Evolutionary conservation across 53 echinoderm and acorn worm species (phyloP).

Genomic region (Echinometra lucunter): DNA sequence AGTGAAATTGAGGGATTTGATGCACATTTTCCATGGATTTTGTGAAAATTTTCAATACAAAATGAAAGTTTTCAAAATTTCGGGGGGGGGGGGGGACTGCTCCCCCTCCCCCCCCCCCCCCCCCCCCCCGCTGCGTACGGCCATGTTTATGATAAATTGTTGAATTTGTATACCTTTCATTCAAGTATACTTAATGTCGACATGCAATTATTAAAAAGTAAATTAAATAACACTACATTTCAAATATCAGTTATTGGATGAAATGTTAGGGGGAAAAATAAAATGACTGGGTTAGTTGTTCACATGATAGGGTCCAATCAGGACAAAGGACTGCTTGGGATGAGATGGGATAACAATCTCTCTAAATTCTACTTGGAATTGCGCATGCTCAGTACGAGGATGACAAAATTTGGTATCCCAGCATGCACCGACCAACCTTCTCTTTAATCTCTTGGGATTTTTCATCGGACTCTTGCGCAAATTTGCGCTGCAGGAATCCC

Average conservation of each 20-base stretch:
- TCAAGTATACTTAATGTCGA: background rate
- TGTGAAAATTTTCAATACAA: too few species aligned
- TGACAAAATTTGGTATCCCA: conserved; percentile 9
- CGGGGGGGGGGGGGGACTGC: too few species aligned
- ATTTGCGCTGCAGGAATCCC: conserved; percentile 88
- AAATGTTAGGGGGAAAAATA: background rate
- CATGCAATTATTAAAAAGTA: conserved; percentile 23
- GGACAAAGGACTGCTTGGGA: background rate
- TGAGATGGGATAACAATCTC: conserved; percentile 51
- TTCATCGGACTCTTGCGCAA: conserved; percentile 80
- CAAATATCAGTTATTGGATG: background rate
- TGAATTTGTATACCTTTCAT: background rate
- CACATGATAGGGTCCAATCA: conserved; percentile 10
- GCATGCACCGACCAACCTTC: conserved; percentile 84
- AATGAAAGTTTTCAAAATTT: too few species aligned
- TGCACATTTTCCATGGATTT: too few species aligned
- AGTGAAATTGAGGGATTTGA: too few species aligned
- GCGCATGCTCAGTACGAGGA: conserved; percentile 70
- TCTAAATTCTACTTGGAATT: conserved; percentile 48
- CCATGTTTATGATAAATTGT: too few species aligned
- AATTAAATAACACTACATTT: background rate
- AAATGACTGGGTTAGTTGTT: conserved; percentile 3
- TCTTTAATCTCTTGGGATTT: conserved; percentile 83
- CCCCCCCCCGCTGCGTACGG: too few species aligned
- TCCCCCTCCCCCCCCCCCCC: too few species aligned